Conservation (phyloP, 2,888 invertebrate species). For the Euplagia quadripunctaria region DNA sequence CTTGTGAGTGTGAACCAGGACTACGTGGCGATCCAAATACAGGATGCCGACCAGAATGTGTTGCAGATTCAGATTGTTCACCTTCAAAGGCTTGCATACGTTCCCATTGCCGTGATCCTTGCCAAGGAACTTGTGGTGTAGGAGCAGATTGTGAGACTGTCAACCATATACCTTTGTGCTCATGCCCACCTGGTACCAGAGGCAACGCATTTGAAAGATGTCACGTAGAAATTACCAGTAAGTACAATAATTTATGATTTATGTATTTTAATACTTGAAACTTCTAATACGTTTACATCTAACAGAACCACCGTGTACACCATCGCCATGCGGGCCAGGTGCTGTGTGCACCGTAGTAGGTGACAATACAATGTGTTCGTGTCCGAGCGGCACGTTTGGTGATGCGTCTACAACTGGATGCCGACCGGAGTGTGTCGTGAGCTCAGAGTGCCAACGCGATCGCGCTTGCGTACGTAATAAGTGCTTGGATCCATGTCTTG, state of each 20-base stretch:
- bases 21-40: constrained; percentile 93
- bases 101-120: constrained; percentile 95
- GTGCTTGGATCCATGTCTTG: constrained; percentile 93
- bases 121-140: constrained; percentile 93
- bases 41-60: constrained; percentile 94
- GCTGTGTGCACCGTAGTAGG: constrained; percentile 88
- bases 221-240: constrained; percentile 73
- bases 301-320: constrained; percentile 89
- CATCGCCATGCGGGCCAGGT: constrained; percentile 93
- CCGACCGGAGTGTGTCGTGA: constrained; percentile 94
- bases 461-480: constrained; percentile 92
- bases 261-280: neutral
- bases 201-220: constrained; percentile 91
- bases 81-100: constrained; percentile 93
- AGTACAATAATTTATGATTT: constrained; percentile 25
- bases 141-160: constrained; percentile 93
- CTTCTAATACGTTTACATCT: constrained; percentile 46
- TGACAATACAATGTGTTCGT: constrained; percentile 91
- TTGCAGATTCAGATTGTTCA: constrained; percentile 95
- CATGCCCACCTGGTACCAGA: constrained; percentile 90
- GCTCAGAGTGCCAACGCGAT: constrained; percentile 92
- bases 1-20: constrained; percentile 91
- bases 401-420: constrained; percentile 92
- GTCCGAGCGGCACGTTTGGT: constrained; percentile 92
- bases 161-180: constrained; percentile 91